Evolutionary conservation across 2,888 invertebrate species (phyloP), one percentile per base, ranked within the genome.

Genomic region (Pyrocoelia pectoralis): DNA sequence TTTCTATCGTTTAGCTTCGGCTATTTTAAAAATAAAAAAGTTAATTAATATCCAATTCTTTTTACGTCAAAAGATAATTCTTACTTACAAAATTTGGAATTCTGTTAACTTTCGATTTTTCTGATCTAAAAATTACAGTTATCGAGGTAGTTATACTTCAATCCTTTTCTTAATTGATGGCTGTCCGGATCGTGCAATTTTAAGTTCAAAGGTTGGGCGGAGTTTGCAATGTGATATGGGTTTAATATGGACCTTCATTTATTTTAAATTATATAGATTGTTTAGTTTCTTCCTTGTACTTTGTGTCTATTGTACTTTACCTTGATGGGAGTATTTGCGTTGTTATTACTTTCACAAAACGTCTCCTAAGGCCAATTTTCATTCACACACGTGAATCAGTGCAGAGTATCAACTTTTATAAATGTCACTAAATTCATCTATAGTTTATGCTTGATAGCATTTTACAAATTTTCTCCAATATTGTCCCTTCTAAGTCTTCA

Each of bases 111-210:
- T 55, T 58, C 48, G 17, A 40, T 63, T 61, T 68, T 69, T 66
- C 66, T 63, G 66, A 67, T 56, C 56, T 49, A 61, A 62, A 68
- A 71, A 71, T 71, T 68, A 71, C 67, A 71, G 71, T 70, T 55
- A 69, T 71, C 69, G 56, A 55, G 51, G 29, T 59, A 51, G 63
- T 61, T 63, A 66, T 68, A 67, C 68, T 72, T 71, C 70, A 71
- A 71, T 68, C 69, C 72, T 71, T 72, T 69, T 71, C 64, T 56
- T 71, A 72, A 72, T 72, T 72, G 70, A 70, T 70, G 61, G 72
- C 68, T 72, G 69, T 68, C 70, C 60, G 64, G 53, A 38, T 43
- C 29, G 48, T 55, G 70, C 68, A 60, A 70, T 70, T 70, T 66
- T 46, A 56, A 59, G 67, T 63, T 67, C 68, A 63, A 67, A 66